A percentile compares a stretch with the other conserved stretches of the same genome.
phyloP scores from a whole-genome alignment of 2,113 vertebrate species.

The Phylloscopus whistleri region DNA sequence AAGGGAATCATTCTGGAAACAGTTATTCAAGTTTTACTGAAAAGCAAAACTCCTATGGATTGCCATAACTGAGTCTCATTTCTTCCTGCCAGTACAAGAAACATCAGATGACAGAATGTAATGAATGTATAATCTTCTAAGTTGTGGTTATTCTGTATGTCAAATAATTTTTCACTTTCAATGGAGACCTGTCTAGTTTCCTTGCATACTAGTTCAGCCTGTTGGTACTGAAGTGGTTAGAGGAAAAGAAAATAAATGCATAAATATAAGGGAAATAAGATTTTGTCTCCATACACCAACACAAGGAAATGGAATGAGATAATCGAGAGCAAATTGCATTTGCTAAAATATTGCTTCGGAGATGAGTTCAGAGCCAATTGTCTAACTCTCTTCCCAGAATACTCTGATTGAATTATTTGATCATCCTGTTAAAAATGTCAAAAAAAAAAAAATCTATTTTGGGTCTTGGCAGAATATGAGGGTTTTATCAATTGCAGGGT shows the following conservation, averaged over 20 bases:
- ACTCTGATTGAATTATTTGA: conserved; percentile 7
- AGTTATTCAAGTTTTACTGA: not conserved
- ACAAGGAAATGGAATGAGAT: conserved; percentile 14
- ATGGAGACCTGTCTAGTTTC: not conserved
- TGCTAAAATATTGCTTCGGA: not conserved
- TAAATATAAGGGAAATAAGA: not conserved
- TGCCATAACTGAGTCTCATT: not conserved
- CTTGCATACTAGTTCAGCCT: not conserved
- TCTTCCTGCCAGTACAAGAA: not conserved
- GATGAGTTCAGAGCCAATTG: not conserved
- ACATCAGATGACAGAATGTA: not conserved
- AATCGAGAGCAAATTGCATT: conserved; percentile 19
- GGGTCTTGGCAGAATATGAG: not conserved
- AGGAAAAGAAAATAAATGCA: not conserved
- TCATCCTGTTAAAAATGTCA: not conserved
- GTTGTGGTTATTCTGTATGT: not conserved
- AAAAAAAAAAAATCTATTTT: not conserved
- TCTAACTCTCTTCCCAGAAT: conserved; percentile 13
- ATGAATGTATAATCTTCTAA: not conserved
- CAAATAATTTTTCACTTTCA: not conserved
- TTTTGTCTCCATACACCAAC: not conserved
- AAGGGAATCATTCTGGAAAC: not conserved
- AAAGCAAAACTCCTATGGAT: not conserved
- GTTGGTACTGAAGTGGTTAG: not conserved
- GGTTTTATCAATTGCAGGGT: not conserved